These are phyloP conservation scores for Megathymus violae DNA, from an alignment of 1,140 invertebrate species.

Conservation along the genomic window DNA sequence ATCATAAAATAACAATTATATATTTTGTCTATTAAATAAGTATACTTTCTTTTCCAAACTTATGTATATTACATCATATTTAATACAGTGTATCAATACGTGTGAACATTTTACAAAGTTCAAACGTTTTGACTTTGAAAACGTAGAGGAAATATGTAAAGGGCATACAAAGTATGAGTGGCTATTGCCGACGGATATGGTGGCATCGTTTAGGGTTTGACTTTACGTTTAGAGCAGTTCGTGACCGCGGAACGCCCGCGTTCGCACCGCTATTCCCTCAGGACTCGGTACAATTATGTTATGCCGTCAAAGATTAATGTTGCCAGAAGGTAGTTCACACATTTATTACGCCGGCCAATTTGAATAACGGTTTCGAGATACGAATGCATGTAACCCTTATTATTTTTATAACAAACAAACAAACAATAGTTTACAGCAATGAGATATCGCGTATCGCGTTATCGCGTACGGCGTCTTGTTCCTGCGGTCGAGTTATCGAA, in stretches of 20 bases:
- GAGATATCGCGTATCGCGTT: no score
- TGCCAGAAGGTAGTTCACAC: slow-evolving; percentile 29
- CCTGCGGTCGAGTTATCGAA: neutral
- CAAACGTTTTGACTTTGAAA: slow-evolving; percentile 7
- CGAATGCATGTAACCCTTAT: no score
- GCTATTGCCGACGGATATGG: slow-evolving; percentile 69
- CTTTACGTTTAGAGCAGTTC: slow-evolving; percentile 71
- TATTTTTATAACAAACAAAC: no score
- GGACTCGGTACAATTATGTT: slow-evolving; percentile 72
- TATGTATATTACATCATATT: no score
- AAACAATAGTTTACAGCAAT: no score
- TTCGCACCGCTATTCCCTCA: slow-evolving; percentile 62
- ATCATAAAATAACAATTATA: no score
- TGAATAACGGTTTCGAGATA: slow-evolving; percentile 20
- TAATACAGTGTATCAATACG: no score
- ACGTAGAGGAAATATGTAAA: slow-evolving; percentile 12
- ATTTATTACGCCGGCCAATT: slow-evolving; percentile 7
- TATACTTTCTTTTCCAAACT: no score
- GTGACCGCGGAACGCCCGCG: slow-evolving; percentile 61
- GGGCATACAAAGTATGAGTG: slow-evolving; percentile 49
- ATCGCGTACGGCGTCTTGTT: no score
- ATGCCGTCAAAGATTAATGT: slow-evolving; percentile 55
- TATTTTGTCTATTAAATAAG: no score
- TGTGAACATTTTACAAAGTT: neutral
- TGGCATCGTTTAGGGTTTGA: slow-evolving; percentile 71